Evolutionary conservation across 1,140 invertebrate species (phyloP).

Genomic region (Galleria mellonella): DNA sequence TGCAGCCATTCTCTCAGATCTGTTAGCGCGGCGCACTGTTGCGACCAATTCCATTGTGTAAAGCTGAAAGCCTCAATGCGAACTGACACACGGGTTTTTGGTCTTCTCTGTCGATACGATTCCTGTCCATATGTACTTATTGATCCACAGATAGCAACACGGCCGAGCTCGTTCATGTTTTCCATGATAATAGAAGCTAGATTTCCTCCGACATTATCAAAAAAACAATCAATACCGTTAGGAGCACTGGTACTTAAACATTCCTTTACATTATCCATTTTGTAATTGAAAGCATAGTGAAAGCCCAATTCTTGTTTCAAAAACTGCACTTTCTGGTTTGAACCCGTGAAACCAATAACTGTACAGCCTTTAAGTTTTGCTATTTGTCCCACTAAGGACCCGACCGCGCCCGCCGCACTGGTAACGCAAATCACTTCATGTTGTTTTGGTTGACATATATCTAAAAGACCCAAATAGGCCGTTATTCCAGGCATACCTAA

Average conservation of each 20-base stretch:
- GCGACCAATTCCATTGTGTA: conserved; percentile 70
- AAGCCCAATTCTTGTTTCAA: conserved; percentile 77
- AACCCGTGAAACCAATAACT: conserved; percentile 81
- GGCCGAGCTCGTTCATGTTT: conserved; percentile 75
- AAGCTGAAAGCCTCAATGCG: conserved; percentile 34
- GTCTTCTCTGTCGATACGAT: conserved; percentile 19
- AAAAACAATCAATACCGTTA: conserved; percentile 78
- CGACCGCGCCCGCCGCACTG: conserved; percentile 79
- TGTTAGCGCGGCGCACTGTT: conserved; percentile 46
- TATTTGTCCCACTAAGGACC: conserved; percentile 81
- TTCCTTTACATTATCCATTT: conserved; percentile 71
- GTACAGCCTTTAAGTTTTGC: conserved; percentile 78
- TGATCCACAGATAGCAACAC: conserved; percentile 75
- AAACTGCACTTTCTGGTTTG: conserved; percentile 79
- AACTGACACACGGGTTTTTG: conserved; percentile 42
- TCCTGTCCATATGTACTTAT: conserved; percentile 59
- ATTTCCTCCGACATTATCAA: conserved; percentile 75
- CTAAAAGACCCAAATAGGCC: conserved; percentile 81
- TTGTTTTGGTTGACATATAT: conserved; percentile 78
- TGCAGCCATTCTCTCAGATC: conserved; percentile 58
- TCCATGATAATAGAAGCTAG: conserved; percentile 70
- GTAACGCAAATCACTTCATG: conserved; percentile 80
- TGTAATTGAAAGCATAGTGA: conserved; percentile 82
- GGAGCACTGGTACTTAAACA: conserved; percentile 74
- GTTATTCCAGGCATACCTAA: conserved; percentile 66